phyloP scores from a whole-genome alignment of 2,888 invertebrate genomes.

The Argyresthia albistria region DNA sequence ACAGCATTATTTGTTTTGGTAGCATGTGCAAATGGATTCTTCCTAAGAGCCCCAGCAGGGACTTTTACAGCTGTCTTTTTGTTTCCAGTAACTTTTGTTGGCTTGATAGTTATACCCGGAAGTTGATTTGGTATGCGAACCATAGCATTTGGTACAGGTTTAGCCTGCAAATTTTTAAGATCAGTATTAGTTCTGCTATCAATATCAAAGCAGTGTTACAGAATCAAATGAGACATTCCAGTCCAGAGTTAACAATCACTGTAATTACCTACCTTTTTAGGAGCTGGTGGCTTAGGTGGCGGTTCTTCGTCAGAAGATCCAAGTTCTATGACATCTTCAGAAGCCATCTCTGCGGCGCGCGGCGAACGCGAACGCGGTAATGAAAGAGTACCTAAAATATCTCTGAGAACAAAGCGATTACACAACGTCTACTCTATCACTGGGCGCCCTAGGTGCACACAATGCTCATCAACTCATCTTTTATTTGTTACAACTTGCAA shows the following conservation, averaged over 20 bases:
- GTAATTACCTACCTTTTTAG: slow-evolving; percentile 40
- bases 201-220: not conserved
- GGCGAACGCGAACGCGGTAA: not conserved
- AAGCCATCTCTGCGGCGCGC: slow-evolving; percentile 30
- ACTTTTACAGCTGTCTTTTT: not conserved
- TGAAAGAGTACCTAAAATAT: too few species aligned
- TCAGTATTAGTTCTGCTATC: not conserved
- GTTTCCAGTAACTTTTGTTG: slow-evolving; percentile 15
- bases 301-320: slow-evolving; percentile 61
- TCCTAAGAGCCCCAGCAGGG: too few species aligned
- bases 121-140: slow-evolving; percentile 47
- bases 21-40: too few species aligned
- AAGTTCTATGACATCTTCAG: slow-evolving; percentile 57
- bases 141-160: slow-evolving; percentile 48
- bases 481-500: too few species aligned
- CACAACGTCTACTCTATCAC: too few species aligned
- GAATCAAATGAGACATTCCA: not conserved
- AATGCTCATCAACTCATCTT: too few species aligned
- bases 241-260: not conserved
- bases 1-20: not conserved
- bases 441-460: too few species aligned
- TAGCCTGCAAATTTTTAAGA: slow-evolving; percentile 31
- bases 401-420: too few species aligned
- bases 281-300: slow-evolving; percentile 41
- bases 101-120: slow-evolving; percentile 37